phyloP scores from a whole-genome alignment of 2,888 invertebrate species.

The Pterobdella sp. region DNA sequence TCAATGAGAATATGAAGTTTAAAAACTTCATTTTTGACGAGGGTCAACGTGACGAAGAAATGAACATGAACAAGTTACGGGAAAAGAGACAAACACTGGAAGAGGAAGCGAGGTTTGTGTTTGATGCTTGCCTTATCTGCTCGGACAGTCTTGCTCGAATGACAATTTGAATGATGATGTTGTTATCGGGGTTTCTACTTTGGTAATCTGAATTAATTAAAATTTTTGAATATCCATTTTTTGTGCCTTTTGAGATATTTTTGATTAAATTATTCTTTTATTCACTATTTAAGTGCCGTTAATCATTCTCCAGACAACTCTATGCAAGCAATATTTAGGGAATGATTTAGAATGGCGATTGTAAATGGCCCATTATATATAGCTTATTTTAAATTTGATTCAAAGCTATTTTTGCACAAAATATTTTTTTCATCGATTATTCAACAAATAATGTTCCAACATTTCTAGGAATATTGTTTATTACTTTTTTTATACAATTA shows the following conservation, averaged over 20 bases:
- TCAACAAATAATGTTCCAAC: too few species aligned
- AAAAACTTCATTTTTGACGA: neutral
- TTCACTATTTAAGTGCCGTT: neutral
- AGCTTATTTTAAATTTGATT: neutral
- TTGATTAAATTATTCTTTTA: neutral
- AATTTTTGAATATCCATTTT: neutral
- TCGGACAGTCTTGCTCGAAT: neutral
- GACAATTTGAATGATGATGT: neutral
- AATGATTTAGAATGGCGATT: neutral
- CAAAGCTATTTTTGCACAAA: neutral
- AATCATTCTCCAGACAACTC: neutral
- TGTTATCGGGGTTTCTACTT: neutral
- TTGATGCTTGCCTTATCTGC: neutral
- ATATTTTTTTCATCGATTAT: too few species aligned
- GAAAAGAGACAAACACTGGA: neutral
- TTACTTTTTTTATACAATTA: too few species aligned
- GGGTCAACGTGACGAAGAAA: neutral
- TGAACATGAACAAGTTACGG: neutral
- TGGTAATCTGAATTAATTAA: neutral
- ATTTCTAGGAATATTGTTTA: too few species aligned
- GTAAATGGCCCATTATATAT: neutral
- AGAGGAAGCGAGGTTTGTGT: conserved; percentile 9
- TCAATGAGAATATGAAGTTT: neutral
- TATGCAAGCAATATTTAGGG: neutral
- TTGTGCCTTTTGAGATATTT: neutral